phyloP scores from a whole-genome alignment of 1,140 invertebrate species.

The Rhagoletis pomonella region DNA sequence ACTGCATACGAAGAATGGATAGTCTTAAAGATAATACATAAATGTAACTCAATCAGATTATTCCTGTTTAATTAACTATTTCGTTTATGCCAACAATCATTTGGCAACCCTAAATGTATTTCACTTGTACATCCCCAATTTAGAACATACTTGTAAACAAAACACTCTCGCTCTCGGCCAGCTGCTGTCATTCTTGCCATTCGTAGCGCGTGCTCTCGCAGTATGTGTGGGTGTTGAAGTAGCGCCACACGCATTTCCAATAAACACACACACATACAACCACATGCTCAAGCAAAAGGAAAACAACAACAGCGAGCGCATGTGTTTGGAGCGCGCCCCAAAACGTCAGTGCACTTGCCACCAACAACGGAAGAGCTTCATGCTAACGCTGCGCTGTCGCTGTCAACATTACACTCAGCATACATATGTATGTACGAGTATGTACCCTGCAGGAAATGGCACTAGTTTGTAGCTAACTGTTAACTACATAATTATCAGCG shows the following conservation, averaged over 20 bases:
- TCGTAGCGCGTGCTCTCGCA: slow-evolving; percentile 33
- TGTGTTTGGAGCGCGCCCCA: slow-evolving; percentile 11
- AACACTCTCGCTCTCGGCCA: slow-evolving; percentile 23
- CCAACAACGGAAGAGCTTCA: neutral
- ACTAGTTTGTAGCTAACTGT: too few relatives aligned
- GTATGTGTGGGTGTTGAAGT: slow-evolving; percentile 33
- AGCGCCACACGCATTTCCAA: slow-evolving; percentile 10
- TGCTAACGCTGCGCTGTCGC: neutral
- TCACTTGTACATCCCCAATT: slow-evolving; percentile 6
- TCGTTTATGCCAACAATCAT: neutral
- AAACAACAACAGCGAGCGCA: neutral
- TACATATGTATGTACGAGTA: too few relatives aligned
- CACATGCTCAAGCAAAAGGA: neutral
- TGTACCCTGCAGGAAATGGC: too few relatives aligned
- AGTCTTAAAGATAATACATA: too few relatives aligned
- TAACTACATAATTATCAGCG: too few relatives aligned
- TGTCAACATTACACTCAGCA: neutral
- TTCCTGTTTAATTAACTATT: too few relatives aligned
- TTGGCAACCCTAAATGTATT: neutral
- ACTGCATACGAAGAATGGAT: too few relatives aligned
- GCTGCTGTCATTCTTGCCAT: neutral
- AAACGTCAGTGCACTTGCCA: neutral
- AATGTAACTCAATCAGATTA: too few relatives aligned
- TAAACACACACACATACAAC: neutral
- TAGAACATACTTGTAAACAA: slow-evolving; percentile 33